Base-by-base conservation (phyloP, 2,888 invertebrate species). In the Calephelis perditalis region DNA sequence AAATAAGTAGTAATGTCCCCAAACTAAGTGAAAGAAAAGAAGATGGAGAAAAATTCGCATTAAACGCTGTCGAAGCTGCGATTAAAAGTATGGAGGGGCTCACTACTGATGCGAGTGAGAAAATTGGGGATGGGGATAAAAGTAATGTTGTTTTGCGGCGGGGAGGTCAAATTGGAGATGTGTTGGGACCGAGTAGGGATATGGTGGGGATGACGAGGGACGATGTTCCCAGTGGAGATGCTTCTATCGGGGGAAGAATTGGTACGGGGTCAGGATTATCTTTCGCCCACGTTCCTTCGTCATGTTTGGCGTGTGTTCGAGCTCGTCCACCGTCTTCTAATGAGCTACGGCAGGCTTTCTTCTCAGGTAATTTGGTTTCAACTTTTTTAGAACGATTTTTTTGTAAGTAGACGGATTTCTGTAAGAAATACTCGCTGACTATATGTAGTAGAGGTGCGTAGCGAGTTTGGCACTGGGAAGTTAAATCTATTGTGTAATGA, bases 281-380 rank as follows among this genome's bases (percentile, higher is more conserved):
- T 40, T 59, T 59, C 7, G 45, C 59, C 11, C 91, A 91, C 63
- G 73, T 75, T 12, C 66, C 79, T 1, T 73, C 73, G 5, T 82
- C 83, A 47, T 91, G 91, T 54, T 64, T 91, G 60, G 84, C 83
- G 7, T 91, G 91, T 62, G 84, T 82, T 4, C 77, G 84, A 7
- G 82, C 86, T 0, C 69, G 86, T 3, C 89, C 90, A 59, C 86
- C 82, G 0, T 86, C 87, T 2, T 80, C 85, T 8, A 85, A 89
- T 57, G 87, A 91, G 67, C 70, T 91, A 57, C 78, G 91, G 2
- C 89, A 91, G 67, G 90, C 89, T 0, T 91, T 91, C 71, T 91
- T 91, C 69, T 82, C 88, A 63, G 88, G 90, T 88, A 62, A 66
- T 61, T 11, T 10, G 10, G 44, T 47, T 11, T 56, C n/a, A 43